Percentiles rank a stretch among this genome's conserved stretches.
phyloP scores from a whole-genome alignment of 2,888 invertebrate species.

The Cetonia aurata region DNA sequence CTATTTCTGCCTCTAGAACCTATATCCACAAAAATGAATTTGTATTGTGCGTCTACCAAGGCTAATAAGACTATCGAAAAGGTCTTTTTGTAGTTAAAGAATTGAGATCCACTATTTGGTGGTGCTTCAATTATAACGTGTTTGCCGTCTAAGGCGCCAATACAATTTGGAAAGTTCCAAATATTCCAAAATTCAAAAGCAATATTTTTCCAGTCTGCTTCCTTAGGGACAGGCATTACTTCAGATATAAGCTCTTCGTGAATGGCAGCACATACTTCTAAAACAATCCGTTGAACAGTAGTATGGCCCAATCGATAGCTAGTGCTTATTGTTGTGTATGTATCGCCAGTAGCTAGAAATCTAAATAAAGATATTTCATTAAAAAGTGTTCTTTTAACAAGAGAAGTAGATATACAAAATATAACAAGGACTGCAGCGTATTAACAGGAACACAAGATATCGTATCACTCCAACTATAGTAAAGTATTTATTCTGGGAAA shows the following conservation, averaged over 20 bases:
- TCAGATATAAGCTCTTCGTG: no score
- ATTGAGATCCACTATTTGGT: constrained; percentile 50
- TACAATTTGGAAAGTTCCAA: constrained; percentile 51
- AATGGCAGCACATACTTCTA: no score
- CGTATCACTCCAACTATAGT: neutral
- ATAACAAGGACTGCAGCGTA: no score
- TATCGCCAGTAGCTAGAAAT: no score
- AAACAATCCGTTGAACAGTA: no score
- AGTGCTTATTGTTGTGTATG: no score
- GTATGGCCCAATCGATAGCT: no score
- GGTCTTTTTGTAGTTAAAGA: constrained; percentile 51
- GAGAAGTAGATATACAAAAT: constrained; percentile 6
- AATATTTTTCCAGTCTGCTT: constrained; percentile 49
- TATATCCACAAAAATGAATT: constrained; percentile 55
- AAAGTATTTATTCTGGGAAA: no score
- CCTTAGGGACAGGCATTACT: constrained; percentile 50
- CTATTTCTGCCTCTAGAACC: constrained; percentile 56
- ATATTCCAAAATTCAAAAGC: constrained; percentile 44
- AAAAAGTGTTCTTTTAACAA: no score
- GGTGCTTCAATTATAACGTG: constrained; percentile 51
- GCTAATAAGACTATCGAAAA: constrained; percentile 53
- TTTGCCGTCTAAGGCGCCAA: constrained; percentile 52
- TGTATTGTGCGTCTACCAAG: constrained; percentile 55
- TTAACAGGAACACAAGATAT: constrained; percentile 5
- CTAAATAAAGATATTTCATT: no score